These are phyloP conservation scores for Acropora tenuis DNA, from an alignment of 64 coral and sea anemone species.

Conservation along the genomic window DNA sequence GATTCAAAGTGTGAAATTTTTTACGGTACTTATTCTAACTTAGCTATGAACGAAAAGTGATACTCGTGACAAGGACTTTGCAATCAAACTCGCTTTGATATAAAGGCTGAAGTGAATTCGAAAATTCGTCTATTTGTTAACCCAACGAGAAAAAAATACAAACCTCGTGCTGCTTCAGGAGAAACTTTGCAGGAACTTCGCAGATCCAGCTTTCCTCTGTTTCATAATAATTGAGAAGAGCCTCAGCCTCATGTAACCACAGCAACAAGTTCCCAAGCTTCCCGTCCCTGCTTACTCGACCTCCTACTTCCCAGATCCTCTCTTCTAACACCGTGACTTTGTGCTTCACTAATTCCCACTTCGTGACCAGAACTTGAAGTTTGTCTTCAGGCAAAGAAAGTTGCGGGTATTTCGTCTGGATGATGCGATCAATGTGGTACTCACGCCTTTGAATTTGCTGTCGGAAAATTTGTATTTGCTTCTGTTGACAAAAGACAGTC, in stretches of 20 bases:
- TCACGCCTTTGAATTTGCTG: slow-evolving; percentile 80
- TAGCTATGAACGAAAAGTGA: no score
- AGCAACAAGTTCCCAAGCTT: slow-evolving; percentile 79
- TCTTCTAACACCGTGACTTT: slow-evolving; percentile 88
- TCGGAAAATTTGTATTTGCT: slow-evolving; percentile 72
- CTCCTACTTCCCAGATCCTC: slow-evolving; percentile 70
- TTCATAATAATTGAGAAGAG: slow-evolving; percentile 67
- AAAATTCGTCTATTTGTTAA: no score
- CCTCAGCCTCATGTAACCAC: slow-evolving; percentile 89
- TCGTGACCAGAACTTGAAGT: slow-evolving; percentile 69
- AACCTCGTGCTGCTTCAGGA: slow-evolving; percentile 88
- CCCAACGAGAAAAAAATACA: neutral
- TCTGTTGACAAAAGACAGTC: slow-evolving; percentile 39
- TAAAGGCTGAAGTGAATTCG: no score
- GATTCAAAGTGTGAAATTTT: no score
- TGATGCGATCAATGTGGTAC: slow-evolving; percentile 71
- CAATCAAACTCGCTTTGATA: no score
- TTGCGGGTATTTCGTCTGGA: slow-evolving; percentile 52
- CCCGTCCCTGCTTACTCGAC: slow-evolving; percentile 44
- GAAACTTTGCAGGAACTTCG: slow-evolving; percentile 81
- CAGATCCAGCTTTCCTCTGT: slow-evolving; percentile 56
- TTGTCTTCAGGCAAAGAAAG: slow-evolving; percentile 81
- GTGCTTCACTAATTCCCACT: slow-evolving; percentile 86
- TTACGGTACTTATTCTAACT: no score
- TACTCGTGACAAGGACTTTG: no score